These are phyloP conservation scores for Aphyosemion australe DNA, from an alignment of 2,113 vertebrate species.

Conservation along the genomic window DNA sequence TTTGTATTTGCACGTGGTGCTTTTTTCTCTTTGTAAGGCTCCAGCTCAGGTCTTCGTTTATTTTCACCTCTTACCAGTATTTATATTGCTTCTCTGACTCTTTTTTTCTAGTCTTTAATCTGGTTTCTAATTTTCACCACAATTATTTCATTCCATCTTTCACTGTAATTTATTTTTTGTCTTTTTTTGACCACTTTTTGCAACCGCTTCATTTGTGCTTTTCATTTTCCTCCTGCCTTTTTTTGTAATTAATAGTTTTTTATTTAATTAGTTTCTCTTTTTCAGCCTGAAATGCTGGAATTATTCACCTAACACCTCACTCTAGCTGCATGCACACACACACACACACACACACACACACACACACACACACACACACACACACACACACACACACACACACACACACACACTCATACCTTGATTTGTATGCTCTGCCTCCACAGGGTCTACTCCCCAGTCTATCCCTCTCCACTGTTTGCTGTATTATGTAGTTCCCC, in stretches of 20 bases:
- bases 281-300: slow-evolving; percentile 10
- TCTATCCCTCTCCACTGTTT: slow-evolving; percentile 16
- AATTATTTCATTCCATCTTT: too few relatives aligned
- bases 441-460: slow-evolving; percentile 14
- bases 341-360: too few relatives aligned
- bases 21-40: neutral
- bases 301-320: slow-evolving; percentile 27
- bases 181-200: neutral
- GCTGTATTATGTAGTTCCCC: slow-evolving; percentile 21
- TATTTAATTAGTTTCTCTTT: slow-evolving; percentile 23
- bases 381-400: neutral
- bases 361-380: too few relatives aligned
- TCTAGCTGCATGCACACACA: neutral
- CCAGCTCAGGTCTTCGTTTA: neutral
- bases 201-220: neutral
- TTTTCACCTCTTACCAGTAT: too few relatives aligned
- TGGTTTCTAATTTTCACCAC: neutral
- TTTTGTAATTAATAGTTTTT: slow-evolving; percentile 9
- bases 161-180: too few relatives aligned
- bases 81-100: neutral
- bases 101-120: neutral
- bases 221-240: neutral
- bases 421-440: slow-evolving; percentile 22
- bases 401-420: slow-evolving; percentile 3
- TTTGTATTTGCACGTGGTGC: neutral